Evolutionary conservation across 2,113 vertebrate species (phyloP), one percentile per base, ranked within the genome.

Genomic region (Xiphophorus maculatus): DNA sequence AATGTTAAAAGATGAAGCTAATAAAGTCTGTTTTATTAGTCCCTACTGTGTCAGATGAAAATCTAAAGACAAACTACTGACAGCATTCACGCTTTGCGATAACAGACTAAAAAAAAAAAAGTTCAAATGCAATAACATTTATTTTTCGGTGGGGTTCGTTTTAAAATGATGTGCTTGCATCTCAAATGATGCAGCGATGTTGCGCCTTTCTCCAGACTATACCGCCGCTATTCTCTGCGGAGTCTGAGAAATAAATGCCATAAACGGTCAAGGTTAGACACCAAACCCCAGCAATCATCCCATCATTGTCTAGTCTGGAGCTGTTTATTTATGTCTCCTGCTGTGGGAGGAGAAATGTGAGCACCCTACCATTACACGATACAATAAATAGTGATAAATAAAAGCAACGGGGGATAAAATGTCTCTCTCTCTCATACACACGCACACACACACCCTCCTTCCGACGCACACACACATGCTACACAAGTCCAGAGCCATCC

Each of bases 271-370:
- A 83, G 77, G 84, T 78, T 84, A 29, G 74, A 82, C 71, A 70
- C 69, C 71, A 75, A 84, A 74, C 58, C 40, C 44, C 65, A 35
- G 32, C 67, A 76, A 84, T 84, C 85, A 63, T 79, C 83, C 77
- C 82, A 77, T 89, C 85, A 82, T 87, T 90, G 84, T 87, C 74
- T 76, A 61, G 40, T 87, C 77, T 76, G 65, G 48, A 69, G 70
- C 66, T 89, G 84, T 88, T 83, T 90, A 88, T 89, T 88, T 87
- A 82, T 86, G 87, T 81, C 81, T 80, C 79, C 76, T 88, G 87
- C 85, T 81, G 86, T 76, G 82, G 78, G 85, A 78, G 70, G 83
- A 72, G 81, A 87, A 85, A 90, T 80, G 69, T 66, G 78, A 90
- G 78, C 77, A 1, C 37, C 62, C 27, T 63, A 65, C 80, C 80